Evolutionary conservation across 2,888 invertebrate species (phyloP), one percentile per base, ranked within the genome.

Genomic region (Rhagonycha fulva): DNA sequence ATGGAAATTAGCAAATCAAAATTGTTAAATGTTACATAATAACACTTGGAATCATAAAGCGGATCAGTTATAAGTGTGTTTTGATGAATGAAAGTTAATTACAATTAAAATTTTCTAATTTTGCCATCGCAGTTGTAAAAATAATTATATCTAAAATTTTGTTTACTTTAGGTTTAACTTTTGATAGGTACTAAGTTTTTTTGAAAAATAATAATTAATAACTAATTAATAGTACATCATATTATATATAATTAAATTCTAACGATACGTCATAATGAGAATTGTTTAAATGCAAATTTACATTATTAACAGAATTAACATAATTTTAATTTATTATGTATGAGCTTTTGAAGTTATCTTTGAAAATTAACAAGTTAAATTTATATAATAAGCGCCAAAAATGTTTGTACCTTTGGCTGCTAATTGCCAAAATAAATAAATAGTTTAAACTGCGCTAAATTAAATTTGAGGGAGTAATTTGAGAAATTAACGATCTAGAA

Each of bases 401-500:
- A 47, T 47, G 47, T 47, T 47, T 47, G 47, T 47, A 47, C 47
- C 7, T 47, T 47, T 47, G n/a, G 47, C 14, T 23, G n/a, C 19
- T 63, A 24, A 63, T 23, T 63, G 12, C 9, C 19, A 14, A 68
- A 26, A 68, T 26, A 28, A 68, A 68, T n/a, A 28, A 68, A 24
- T 68, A 68, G 28, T 68, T 68, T 28, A 32, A 28, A 30, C 14
- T 30, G 32, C 28, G 68, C 26, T 28, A 68, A 68, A 68, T 67
- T 66, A 66, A 66, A 74, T 72, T n/a, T 69, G 23, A 75, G 78
- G 77, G 76, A 28, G 71, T 62, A 71, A 76, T 77, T 75, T 73
- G 72, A 79, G 80, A 80, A 81, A 80, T 80, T 81, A 81, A 81
- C 80, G 81, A 80, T 76, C 80, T 78, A 79, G 78, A 81, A 81